Conservation (phyloP, 2,113 vertebrate species). For the Ctenodactylus gundi region DNA sequence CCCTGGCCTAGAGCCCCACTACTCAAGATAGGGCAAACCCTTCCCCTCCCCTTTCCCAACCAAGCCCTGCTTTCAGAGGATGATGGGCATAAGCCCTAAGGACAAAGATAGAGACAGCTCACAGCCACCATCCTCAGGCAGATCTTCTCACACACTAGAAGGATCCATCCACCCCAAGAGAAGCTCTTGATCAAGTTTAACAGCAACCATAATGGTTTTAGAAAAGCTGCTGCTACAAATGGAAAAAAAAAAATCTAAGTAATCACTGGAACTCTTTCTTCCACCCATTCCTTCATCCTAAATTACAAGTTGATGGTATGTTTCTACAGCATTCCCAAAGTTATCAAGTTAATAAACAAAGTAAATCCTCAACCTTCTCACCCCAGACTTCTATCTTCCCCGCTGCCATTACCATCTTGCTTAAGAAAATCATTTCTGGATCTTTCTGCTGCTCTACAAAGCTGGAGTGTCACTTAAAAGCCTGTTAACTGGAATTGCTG, state of each 20-base stretch:
- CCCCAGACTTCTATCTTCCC: slow-evolving; percentile 56
- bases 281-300: background rate
- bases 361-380: slow-evolving; percentile 55
- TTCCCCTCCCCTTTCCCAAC: background rate
- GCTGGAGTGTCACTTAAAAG: slow-evolving; percentile 62
- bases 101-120: background rate
- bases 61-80: background rate
- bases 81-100: background rate
- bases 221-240: slow-evolving; percentile 43
- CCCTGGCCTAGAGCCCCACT: accelerated
- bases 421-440: slow-evolving; percentile 40
- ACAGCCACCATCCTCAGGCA: background rate
- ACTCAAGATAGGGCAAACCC: background rate
- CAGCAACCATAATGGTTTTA: slow-evolving; percentile 49
- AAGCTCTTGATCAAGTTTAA: slow-evolving; percentile 43
- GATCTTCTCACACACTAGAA: slow-evolving; percentile 45
- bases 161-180: slow-evolving; percentile 58
- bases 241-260: slow-evolving; percentile 45
- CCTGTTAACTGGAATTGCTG: slow-evolving; percentile 70
- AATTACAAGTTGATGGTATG: slow-evolving; percentile 38
- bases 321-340: slow-evolving; percentile 64
- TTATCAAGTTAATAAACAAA: slow-evolving; percentile 61
- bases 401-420: slow-evolving; percentile 36
- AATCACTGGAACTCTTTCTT: slow-evolving; percentile 48
- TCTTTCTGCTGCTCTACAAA: slow-evolving; percentile 43